Conservation (phyloP, 2,113 vertebrate genomes). For the Nibea albiflora region DNA sequence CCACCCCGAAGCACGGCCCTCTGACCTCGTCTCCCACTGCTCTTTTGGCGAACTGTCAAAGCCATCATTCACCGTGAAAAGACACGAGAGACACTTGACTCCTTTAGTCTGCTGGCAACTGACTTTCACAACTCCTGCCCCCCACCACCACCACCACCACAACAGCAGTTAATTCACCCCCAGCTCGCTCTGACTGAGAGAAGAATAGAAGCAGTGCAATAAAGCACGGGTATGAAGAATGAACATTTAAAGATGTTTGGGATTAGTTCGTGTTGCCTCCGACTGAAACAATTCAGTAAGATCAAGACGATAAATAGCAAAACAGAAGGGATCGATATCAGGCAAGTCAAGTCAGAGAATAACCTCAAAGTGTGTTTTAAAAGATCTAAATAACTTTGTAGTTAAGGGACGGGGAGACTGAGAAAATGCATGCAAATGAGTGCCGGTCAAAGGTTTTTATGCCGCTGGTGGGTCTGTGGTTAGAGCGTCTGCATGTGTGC, state of each 20-base stretch:
- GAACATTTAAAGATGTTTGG: neutral
- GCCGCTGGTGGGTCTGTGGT: slow-evolving; percentile 41
- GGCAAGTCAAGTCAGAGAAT: neutral
- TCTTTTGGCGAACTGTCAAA: slow-evolving; percentile 86
- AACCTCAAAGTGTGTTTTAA: neutral
- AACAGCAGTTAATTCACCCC: slow-evolving; percentile 40
- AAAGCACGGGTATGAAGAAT: slow-evolving; percentile 5
- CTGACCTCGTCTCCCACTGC: slow-evolving; percentile 73
- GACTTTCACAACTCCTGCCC: slow-evolving; percentile 75
- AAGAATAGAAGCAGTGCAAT: slow-evolving; percentile 27
- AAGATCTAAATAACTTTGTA: neutral
- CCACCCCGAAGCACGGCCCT: slow-evolving; percentile 65
- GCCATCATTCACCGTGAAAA: slow-evolving; percentile 83
- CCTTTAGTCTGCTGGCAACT: slow-evolving; percentile 71
- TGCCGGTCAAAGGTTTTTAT: slow-evolving; percentile 67
- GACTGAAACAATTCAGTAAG: neutral
- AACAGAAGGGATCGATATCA: neutral
- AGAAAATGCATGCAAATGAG: slow-evolving; percentile 17
- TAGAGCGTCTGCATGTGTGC: slow-evolving; percentile 18
- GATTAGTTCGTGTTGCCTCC: neutral
- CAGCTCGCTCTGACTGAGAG: slow-evolving; percentile 44
- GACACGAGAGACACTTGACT: slow-evolving; percentile 79
- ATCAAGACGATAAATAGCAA: neutral
- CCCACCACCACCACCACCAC: neutral
- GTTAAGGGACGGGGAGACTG: neutral